Base-by-base conservation (phyloP, 2,113 vertebrate species). In the Nymphicus hollandicus region DNA sequence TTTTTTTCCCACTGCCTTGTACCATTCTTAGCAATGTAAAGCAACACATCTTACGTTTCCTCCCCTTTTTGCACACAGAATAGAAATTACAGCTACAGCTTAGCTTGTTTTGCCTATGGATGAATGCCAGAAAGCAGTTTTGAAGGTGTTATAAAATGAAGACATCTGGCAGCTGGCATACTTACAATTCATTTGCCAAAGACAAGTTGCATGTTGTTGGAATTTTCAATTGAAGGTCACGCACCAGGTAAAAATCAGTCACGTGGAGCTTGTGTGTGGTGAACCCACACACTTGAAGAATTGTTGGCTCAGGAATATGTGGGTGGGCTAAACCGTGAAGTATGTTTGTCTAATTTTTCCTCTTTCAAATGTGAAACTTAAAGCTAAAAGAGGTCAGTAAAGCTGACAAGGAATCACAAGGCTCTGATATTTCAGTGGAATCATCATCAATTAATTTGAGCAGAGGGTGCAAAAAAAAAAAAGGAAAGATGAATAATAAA, bases 91-190 rank as follows among this genome's bases (percentile, higher is more conserved):
- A 96, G 96, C 96, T 97, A 96, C 95, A 95, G 97, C 96, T 96
- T 97, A 97, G 97, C 97, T 97, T 97, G 97, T 98, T 98, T 98
- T 98, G 97, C 96, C 93, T 90, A 58, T 98, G 98, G 98, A 98
- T 97, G 95, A 81, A 93, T 98, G 98, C 98, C 98, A 98, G 96
- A 91, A 97, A 98, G 96, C 97, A 97, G 97, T 98, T 98, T 98
- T 97, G 97, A 98, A 98, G 98, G 98, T 98, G 97, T 98, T 98
- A 97, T 97, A 97, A 97, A 98, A 98, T 98, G 97, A 98, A 98
- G 98, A 98, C 97, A 98, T 98, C 98, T 98, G 98, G 97, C 98
- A 98, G 97, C 98, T 98, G 98, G 97, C 97, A 6, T 81, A 95
- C 97, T 98, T 97, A 97, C 95, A 97, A 97, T 97, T 97, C 97